Conservation (phyloP, 2,113 vertebrate genomes). For the Vombatus ursinus region DNA sequence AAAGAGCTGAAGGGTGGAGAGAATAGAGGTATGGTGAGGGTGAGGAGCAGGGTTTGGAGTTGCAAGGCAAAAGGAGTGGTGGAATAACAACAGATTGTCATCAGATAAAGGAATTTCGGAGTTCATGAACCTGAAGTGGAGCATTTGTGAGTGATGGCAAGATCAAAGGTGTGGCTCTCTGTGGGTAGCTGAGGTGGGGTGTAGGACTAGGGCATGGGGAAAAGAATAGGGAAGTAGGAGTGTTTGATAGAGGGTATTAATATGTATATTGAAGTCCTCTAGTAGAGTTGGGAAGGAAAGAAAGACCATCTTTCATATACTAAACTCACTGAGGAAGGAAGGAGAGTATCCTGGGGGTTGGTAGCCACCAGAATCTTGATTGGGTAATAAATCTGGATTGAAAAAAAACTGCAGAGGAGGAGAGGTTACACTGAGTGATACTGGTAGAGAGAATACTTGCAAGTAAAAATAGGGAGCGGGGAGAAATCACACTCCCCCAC, state of each 20-base stretch:
- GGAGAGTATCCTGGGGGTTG: not conserved
- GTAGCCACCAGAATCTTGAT: not conserved
- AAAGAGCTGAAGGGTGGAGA: not conserved
- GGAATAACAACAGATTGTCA: not conserved
- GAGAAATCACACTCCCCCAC: not conserved
- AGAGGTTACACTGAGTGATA: not conserved
- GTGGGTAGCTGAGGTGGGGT: not conserved
- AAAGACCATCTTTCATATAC: not conserved
- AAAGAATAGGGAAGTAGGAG: not conserved
- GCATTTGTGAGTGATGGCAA: not conserved
- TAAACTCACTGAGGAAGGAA: not conserved
- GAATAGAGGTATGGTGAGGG: not conserved
- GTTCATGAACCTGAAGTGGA: not conserved
- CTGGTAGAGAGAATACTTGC: not conserved
- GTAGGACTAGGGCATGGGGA: not conserved
- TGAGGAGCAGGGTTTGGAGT: not conserved
- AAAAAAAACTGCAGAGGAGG: not conserved
- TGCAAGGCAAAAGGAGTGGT: not conserved
- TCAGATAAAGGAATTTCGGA: not conserved
- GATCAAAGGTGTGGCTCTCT: not conserved
- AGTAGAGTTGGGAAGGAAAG: not conserved
- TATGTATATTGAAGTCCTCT: not conserved
- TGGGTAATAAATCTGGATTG: not conserved
- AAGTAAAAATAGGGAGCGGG: not conserved
- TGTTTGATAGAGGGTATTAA: not conserved